phyloP scores from a whole-genome alignment of 2,888 invertebrate species.

The Baccha elongata region DNA sequence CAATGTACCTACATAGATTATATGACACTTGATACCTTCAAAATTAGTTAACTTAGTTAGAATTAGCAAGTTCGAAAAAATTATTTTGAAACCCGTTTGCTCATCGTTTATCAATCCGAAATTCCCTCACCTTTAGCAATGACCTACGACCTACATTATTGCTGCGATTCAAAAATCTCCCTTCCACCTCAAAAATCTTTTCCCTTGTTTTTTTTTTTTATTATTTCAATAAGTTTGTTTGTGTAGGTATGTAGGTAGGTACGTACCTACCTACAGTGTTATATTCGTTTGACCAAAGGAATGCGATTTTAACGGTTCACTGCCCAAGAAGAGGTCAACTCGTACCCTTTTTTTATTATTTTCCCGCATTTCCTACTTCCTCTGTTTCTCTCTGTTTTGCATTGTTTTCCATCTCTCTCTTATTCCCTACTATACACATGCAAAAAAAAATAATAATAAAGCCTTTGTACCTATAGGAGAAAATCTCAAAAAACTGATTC shows the following conservation, averaged over 20 bases:
- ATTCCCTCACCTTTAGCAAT: slow-evolving; percentile 47
- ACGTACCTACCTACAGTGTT: too few species aligned
- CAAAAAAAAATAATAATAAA: slow-evolving; percentile 10
- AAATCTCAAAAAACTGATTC: slow-evolving; percentile 72
- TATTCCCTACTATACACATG: slow-evolving; percentile 3
- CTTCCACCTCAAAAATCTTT: slow-evolving; percentile 11
- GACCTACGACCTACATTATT: slow-evolving; percentile 72
- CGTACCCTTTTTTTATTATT: slow-evolving; percentile 37
- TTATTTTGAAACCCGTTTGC: slow-evolving; percentile 13
- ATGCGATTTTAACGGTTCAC: slow-evolving; percentile 72
- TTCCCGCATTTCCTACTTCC: slow-evolving; percentile 22
- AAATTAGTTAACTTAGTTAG: too few species aligned
- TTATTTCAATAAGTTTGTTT: slow-evolving; percentile 31
- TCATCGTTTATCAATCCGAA: slow-evolving; percentile 59
- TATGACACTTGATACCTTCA: too few species aligned
- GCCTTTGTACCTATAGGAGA: slow-evolving; percentile 30
- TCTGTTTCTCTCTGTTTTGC: slow-evolving; percentile 3
- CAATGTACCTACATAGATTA: too few species aligned
- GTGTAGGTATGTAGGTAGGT: slow-evolving; percentile 21
- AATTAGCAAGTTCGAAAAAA: too few species aligned
- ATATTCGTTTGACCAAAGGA: slow-evolving; percentile 72
- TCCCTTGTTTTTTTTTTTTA: slow-evolving; percentile 12
- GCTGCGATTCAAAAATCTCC: slow-evolving; percentile 50
- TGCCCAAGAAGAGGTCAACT: slow-evolving; percentile 71
- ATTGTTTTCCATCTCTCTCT: slow-evolving; percentile 8